Percentiles rank a stretch among this genome's conserved stretches.
phyloP scores from a whole-genome alignment of 2,113 vertebrate species.

The Aegotheles bennettii region DNA sequence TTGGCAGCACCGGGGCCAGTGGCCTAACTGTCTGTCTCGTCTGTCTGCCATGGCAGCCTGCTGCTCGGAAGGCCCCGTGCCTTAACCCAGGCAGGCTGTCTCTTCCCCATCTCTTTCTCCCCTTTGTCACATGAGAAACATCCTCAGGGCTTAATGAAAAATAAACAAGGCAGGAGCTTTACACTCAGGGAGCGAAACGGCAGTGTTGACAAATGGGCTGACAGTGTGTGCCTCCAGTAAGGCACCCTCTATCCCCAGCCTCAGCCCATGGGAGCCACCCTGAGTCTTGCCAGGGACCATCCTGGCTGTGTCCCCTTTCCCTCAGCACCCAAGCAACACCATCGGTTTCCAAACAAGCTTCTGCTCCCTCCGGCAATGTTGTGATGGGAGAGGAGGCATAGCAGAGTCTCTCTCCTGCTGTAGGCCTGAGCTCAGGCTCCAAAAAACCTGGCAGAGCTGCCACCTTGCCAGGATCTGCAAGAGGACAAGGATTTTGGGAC shows the following conservation, averaged over 20 bases:
- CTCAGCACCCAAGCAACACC: background rate
- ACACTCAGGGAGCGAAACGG: background rate
- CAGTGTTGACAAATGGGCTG: background rate
- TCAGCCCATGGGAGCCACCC: background rate
- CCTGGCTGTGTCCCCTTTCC: background rate
- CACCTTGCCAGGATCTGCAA: background rate
- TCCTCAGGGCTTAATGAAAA: constrained; percentile 13
- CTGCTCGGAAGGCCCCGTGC: background rate
- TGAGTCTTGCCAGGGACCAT: background rate
- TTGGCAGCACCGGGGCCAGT: background rate
- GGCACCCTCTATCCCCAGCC: background rate
- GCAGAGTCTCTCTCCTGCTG: background rate
- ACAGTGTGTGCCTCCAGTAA: background rate
- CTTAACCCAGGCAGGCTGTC: background rate
- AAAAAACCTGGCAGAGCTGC: background rate
- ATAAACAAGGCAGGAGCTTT: background rate
- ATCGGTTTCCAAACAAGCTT: background rate
- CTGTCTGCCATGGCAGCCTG: background rate
- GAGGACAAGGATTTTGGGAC: background rate
- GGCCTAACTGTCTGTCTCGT: background rate
- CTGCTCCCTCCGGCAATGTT: background rate
- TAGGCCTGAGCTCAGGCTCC: background rate
- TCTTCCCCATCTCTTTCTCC: background rate
- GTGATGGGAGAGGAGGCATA: rapidly evolving
- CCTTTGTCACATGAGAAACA: background rate